Conservation (phyloP, 2,888 invertebrate species). For the Ichneumon xanthorius region DNA sequence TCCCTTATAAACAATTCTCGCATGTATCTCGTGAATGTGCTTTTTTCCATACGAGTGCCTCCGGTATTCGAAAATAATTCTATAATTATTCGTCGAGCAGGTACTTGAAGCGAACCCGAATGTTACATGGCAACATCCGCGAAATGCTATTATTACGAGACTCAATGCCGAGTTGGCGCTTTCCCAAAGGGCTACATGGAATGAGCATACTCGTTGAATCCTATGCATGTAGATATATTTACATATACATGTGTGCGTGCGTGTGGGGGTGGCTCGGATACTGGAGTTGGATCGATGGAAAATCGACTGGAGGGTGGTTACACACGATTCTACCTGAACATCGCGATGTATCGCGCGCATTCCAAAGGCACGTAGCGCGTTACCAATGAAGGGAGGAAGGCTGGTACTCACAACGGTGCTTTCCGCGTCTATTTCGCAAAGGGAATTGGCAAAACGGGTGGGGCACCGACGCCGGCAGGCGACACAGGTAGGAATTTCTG, state of each 20-base stretch:
- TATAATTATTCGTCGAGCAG: conserved; percentile 10
- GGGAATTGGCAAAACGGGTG: conserved; percentile 4
- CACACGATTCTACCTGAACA: conserved; percentile 56
- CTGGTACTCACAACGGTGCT: conserved; percentile 65
- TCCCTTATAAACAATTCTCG: too few species aligned
- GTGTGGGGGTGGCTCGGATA: not conserved
- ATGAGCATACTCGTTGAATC: not conserved
- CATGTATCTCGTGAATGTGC: not conserved
- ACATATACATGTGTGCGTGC: not conserved
- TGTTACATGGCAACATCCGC: conserved; percentile 26
- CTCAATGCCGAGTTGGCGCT: conserved; percentile 17
- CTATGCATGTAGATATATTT: not conserved
- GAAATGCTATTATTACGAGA: conserved; percentile 17
- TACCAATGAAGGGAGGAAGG: conserved; percentile 58
- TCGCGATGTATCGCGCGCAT: conserved; percentile 54
- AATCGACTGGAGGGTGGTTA: conserved; percentile 59
- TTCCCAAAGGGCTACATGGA: conserved; percentile 5
- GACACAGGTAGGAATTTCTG: conserved; percentile 81
- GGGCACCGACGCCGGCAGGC: conserved; percentile 67
- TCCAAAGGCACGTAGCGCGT: conserved; percentile 49
- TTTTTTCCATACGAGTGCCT: not conserved
- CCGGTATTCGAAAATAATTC: conserved; percentile 28
- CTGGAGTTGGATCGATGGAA: conserved; percentile 60
- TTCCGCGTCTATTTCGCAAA: conserved; percentile 53
- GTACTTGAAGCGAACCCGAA: not conserved